These are phyloP conservation scores for Drosophila guanche DNA, from an alignment of 1,140 invertebrate genomes.

Conservation along the genomic window DNA sequence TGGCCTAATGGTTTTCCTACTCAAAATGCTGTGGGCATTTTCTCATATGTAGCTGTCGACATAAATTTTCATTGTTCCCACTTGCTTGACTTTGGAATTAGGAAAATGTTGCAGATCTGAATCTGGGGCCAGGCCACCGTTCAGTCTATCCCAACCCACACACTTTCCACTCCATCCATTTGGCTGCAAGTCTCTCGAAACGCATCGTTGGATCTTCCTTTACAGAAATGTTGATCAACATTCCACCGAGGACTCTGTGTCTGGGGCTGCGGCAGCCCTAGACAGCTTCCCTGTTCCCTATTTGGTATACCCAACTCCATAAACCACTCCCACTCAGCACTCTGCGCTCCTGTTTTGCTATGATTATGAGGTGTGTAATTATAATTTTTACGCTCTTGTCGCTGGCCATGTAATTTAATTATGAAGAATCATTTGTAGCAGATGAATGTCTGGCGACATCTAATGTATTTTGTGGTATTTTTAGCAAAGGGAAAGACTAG, in stretches of 20 bases:
- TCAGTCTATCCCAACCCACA: conserved; percentile 38
- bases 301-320: conserved; percentile 8
- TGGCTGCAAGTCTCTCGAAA: conserved; percentile 22
- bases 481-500: conserved; percentile 28
- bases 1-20: too few relatives aligned
- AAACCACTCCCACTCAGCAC: conserved; percentile 23
- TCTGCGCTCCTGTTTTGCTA: conserved; percentile 41
- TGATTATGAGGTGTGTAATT: conserved; percentile 83
- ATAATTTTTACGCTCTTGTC: conserved; percentile 81
- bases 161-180: conserved; percentile 5
- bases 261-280: background rate
- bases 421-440: conserved; percentile 76
- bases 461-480: conserved; percentile 60
- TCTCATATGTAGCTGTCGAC: conserved; percentile 51
- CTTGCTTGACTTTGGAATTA: conserved; percentile 11
- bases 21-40: conserved; percentile 32
- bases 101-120: conserved; percentile 25
- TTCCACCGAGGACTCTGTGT: conserved; percentile 12
- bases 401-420: conserved; percentile 77
- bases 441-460: conserved; percentile 58
- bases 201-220: conserved; percentile 57
- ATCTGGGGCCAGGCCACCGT: background rate
- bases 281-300: conserved; percentile 15
- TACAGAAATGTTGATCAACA: conserved; percentile 65
- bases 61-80: conserved; percentile 49